Evolutionary conservation across 2,888 invertebrate genomes (phyloP).

Genomic region (Harpalus rubripes): DNA sequence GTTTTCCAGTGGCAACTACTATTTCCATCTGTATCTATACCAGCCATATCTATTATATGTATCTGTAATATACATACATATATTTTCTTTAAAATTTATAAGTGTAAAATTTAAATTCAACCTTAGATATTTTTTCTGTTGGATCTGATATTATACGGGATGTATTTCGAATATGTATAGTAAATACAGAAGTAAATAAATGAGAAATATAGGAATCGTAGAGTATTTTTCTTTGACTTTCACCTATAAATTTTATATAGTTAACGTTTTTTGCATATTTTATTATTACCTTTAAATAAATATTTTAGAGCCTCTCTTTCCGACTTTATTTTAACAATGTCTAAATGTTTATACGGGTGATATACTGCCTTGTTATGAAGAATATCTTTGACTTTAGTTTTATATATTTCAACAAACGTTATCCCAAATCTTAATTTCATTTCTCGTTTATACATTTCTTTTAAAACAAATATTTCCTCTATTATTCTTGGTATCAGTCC

Average conservation of each 20-base stretch:
- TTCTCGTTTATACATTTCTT: slow-evolving; percentile 71
- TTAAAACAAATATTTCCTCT: slow-evolving; percentile 73
- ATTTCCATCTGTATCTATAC: slow-evolving; percentile 75
- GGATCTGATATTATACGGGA: slow-evolving; percentile 71
- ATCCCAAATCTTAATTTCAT: slow-evolving; percentile 74
- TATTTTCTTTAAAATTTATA: slow-evolving; percentile 52
- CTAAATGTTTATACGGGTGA: slow-evolving; percentile 71
- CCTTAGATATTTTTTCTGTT: slow-evolving; percentile 71
- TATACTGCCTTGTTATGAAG: slow-evolving; percentile 70
- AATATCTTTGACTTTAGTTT: slow-evolving; percentile 73
- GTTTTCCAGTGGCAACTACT: slow-evolving; percentile 73
- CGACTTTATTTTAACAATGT: slow-evolving; percentile 71
- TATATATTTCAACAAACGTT: slow-evolving; percentile 75
- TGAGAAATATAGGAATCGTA: slow-evolving; percentile 72
- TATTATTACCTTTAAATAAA: slow-evolving; percentile 73
- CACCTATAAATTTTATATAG: slow-evolving; percentile 71
- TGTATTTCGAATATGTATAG: slow-evolving; percentile 73
- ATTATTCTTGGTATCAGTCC: slow-evolving; percentile 76
- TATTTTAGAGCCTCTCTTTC: slow-evolving; percentile 73
- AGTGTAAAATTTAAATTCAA: slow-evolving; percentile 68
- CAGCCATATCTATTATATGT: slow-evolving; percentile 77
- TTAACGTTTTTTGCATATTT: background rate
- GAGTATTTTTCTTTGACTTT: slow-evolving; percentile 74
- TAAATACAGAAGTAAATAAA: slow-evolving; percentile 75
- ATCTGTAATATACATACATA: slow-evolving; percentile 72